Evolutionary conservation across 2,797 vertebrate species (phyloP).

Genomic region (Alauda arvensis): DNA sequence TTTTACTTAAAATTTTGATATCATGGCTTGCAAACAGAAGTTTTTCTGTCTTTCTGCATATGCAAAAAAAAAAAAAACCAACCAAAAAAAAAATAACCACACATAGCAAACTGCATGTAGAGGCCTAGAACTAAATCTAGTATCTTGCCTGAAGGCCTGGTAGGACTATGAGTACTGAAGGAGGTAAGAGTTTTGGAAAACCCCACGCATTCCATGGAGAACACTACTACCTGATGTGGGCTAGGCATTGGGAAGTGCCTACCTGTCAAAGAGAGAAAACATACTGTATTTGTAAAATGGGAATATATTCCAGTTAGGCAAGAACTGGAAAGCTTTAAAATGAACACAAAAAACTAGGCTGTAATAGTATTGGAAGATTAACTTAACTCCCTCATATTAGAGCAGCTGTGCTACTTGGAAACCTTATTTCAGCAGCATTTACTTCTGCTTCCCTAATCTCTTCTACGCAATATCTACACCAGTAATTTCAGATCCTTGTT

Average conservation of each 20-base stretch:
- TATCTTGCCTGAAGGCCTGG: conserved; percentile 80
- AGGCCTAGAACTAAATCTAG: conserved; percentile 74
- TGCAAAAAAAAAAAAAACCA: conserved; percentile 11
- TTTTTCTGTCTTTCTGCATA: conserved; percentile 62
- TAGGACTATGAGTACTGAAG: conserved; percentile 78
- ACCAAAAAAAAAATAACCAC: neutral
- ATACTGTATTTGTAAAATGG: conserved; percentile 66
- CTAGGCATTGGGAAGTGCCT: conserved; percentile 81
- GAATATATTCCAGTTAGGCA: conserved; percentile 22
- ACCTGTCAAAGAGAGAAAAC: conserved; percentile 81
- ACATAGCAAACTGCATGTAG: conserved; percentile 60
- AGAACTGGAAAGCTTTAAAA: conserved; percentile 10
- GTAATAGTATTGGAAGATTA: neutral
- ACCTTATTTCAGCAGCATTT: neutral
- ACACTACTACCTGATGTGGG: conserved; percentile 81
- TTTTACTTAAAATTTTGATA: conserved; percentile 30
- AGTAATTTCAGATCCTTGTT: neutral
- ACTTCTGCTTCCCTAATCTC: neutral
- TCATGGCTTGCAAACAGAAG: conserved; percentile 74
- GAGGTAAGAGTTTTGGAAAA: conserved; percentile 81
- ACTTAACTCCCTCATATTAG: neutral
- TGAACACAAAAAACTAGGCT: neutral
- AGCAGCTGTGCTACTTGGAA: neutral
- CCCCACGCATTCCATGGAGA: conserved; percentile 84
- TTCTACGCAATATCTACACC: neutral